Conservation (phyloP, 2,888 invertebrate species). For the Agrochola lota region DNA sequence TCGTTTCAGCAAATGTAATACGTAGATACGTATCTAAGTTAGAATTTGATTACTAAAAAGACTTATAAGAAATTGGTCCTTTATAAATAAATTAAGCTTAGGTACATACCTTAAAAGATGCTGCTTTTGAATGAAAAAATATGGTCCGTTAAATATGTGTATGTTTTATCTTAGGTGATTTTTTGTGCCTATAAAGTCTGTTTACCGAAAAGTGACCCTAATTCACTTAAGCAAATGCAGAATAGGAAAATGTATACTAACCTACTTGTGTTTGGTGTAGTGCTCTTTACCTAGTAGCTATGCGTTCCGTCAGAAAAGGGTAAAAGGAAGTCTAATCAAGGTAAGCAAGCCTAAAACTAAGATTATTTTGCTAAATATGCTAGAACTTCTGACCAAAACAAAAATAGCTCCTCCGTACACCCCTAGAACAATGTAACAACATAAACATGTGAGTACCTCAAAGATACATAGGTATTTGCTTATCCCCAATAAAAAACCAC, state of each 20-base stretch:
- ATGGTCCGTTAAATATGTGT: too few species aligned
- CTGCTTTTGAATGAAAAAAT: not conserved
- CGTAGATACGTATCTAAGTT: slow-evolving; percentile 4
- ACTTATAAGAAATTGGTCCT: not conserved
- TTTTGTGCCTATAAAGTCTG: too few species aligned
- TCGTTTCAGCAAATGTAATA: slow-evolving; percentile 37
- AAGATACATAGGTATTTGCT: not conserved
- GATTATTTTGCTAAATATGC: not conserved
- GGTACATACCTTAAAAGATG: not conserved
- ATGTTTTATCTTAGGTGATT: too few species aligned
- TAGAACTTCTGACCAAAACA: not conserved
- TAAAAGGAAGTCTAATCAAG: slow-evolving; percentile 1
- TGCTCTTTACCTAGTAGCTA: not conserved
- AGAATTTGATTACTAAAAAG: slow-evolving; percentile 19
- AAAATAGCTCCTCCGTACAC: not conserved
- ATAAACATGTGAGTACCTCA: not conserved
- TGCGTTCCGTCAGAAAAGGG: not conserved
- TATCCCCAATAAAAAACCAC: not conserved
- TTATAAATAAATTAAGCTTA: not conserved
- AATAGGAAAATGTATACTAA: not conserved
- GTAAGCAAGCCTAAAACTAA: not conserved
- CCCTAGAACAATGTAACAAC: not conserved
- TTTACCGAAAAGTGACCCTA: not conserved
- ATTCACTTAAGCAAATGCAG: slow-evolving; percentile 17
- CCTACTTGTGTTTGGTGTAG: not conserved